These are phyloP conservation scores for Augiades crinisus DNA, from an alignment of 2,888 invertebrate species.

Conservation along the genomic window DNA sequence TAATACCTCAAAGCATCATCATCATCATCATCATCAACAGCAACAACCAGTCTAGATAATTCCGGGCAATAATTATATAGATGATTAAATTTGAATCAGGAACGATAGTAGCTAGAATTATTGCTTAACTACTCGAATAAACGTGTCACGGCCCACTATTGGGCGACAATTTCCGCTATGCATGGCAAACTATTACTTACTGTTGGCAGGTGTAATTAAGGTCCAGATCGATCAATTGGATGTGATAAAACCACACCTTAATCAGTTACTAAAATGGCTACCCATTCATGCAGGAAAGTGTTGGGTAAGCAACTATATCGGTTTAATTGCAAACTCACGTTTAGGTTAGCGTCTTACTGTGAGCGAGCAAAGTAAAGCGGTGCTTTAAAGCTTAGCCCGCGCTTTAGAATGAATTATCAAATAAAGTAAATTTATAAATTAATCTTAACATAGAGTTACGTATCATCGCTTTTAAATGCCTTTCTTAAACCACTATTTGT, in stretches of 20 bases:
- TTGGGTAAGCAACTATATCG: slow-evolving; percentile 17
- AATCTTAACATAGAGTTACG: too few species aligned
- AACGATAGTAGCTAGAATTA: too few species aligned
- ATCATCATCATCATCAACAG: too few species aligned
- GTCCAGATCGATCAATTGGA: slow-evolving; percentile 26
- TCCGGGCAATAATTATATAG: too few species aligned
- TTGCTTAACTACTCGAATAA: not conserved
- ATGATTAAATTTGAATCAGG: too few species aligned
- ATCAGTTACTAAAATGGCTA: slow-evolving; percentile 24
- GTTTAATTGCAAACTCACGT: slow-evolving; percentile 14
- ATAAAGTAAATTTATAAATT: too few species aligned
- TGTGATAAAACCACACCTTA: slow-evolving; percentile 24
- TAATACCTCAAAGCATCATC: too few species aligned
- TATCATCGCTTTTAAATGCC: too few species aligned
- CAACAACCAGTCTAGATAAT: too few species aligned
- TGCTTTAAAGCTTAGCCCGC: too few species aligned
- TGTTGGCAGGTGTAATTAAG: slow-evolving; percentile 26
- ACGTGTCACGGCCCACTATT: not conserved
- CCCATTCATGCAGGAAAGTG: slow-evolving; percentile 19
- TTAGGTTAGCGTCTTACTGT: not conserved
- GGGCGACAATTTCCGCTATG: slow-evolving; percentile 20
- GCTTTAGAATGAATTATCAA: too few species aligned
- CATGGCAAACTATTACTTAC: slow-evolving; percentile 14
- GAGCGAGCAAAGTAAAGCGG: not conserved
- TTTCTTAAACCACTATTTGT: too few species aligned